Base-by-base conservation (phyloP, 2,888 invertebrate genomes). In the Salticus scenicus region DNA sequence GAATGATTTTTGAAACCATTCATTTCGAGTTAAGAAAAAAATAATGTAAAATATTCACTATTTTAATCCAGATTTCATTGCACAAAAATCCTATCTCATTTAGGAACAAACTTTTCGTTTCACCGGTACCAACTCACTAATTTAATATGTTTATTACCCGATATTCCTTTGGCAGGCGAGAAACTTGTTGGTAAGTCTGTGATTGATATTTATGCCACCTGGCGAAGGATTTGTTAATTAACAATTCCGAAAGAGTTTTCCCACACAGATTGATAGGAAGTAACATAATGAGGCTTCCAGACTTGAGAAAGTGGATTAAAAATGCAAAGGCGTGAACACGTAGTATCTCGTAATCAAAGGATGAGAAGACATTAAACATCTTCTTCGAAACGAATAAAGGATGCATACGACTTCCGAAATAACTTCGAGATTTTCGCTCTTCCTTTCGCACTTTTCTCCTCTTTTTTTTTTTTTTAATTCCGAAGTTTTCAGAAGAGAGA, bases 251-350 rank as follows among this genome's bases (percentile, higher is more conserved):
- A 17, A 57, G 24, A 24, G 57, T 57, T 57, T 57, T 57, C 57
- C 57, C 57, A 57, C 57, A 57, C 57, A 57, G 57, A 57, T 57
- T 57, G 57, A 57, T 57, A 57, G 57, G 57, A 57, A 24, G 57
- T 20, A 24, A 57, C 57, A 24, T 57, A 57, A 57, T 57, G 57
- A 57, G 57, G 24, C 57, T 24, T 57, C 24, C 24, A 8, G 20
- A 5, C 24, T 14, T 14, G 12, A 24, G 24, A 24, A 24, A 57
- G 57, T 57, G 57, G 57, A 57, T 57, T 57, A 57, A 57, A 57
- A 57, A 57, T 57, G 57, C 57, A 57, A 57, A 57, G 57, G 57
- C 24, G 57, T 24, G 24, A 57, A 24, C 57, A 57, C 57, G 57
- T 57, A 57, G 57, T 24, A 57, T 57, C 57, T 57, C 24, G 57